Conservation (phyloP, 2,797 vertebrate species). For the Cossypha caffra region DNA sequence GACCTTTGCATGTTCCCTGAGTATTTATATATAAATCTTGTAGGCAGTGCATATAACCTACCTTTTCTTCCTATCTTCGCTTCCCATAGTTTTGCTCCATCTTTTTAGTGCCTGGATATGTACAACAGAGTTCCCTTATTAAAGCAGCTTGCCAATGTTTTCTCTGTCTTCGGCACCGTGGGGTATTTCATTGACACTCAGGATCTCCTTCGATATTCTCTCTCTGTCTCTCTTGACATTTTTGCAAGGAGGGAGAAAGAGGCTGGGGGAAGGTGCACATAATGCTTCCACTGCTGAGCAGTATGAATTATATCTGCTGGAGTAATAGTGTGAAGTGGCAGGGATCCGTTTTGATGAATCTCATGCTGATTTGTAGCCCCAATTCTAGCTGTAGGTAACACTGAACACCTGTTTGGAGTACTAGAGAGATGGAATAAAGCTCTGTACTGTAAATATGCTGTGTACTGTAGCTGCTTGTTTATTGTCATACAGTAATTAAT, state of each 20-base stretch:
- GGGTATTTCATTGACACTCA: constrained; percentile 71
- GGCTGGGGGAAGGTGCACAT: constrained; percentile 49
- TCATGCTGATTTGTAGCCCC: constrained; percentile 69
- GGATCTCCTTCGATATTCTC: constrained; percentile 67
- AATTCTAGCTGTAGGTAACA: constrained; percentile 71
- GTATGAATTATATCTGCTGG: constrained; percentile 71
- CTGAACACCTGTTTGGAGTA: constrained; percentile 70
- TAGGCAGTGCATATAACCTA: neutral
- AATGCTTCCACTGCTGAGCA: constrained; percentile 65
- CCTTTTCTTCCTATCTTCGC: neutral
- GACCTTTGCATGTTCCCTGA: neutral
- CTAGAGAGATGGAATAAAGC: constrained; percentile 40
- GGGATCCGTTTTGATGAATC: constrained; percentile 71
- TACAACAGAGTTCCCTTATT: constrained; percentile 43
- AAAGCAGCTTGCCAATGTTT: constrained; percentile 72
- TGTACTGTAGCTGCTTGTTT: constrained; percentile 58
- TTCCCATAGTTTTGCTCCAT: neutral
- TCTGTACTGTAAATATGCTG: constrained; percentile 19
- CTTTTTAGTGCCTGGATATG: constrained; percentile 35
- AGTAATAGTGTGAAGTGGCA: constrained; percentile 66
- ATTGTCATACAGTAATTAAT: constrained; percentile 54
- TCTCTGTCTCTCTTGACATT: constrained; percentile 71
- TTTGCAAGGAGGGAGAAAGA: constrained; percentile 57
- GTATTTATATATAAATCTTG: neutral
- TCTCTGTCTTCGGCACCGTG: constrained; percentile 57